Evolutionary conservation across 2,113 vertebrate genomes (phyloP).

Genomic region (Pelobates fuscus): DNA sequence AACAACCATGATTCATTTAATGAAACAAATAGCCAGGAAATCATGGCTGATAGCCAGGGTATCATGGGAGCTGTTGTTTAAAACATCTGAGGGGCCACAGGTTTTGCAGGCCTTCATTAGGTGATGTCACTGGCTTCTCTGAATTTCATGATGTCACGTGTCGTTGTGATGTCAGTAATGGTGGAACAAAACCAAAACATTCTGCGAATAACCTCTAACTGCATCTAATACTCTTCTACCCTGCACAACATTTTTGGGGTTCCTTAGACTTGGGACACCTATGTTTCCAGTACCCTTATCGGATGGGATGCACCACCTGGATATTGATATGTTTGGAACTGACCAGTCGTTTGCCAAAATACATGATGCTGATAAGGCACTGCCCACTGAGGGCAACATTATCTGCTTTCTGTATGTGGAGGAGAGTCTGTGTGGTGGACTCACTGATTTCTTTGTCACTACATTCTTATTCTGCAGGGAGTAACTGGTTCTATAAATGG

Average conservation of each 20-base stretch:
- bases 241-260: slow-evolving; percentile 50
- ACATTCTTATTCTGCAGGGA: neutral
- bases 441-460: neutral
- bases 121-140: too few relatives aligned
- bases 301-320: slow-evolving; percentile 73
- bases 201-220: too few relatives aligned
- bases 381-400: neutral
- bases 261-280: slow-evolving; percentile 74
- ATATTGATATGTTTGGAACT: slow-evolving; percentile 67
- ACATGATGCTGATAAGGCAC: neutral
- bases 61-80: too few relatives aligned
- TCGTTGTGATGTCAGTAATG: neutral
- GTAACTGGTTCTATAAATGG: neutral
- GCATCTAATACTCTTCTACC: neutral
- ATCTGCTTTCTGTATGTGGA: neutral
- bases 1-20: too few relatives aligned
- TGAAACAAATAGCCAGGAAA: too few relatives aligned
- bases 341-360: neutral
- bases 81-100: too few relatives aligned
- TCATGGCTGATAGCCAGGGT: too few relatives aligned
- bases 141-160: too few relatives aligned
- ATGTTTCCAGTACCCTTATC: slow-evolving; percentile 72
- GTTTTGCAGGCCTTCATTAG: too few relatives aligned
- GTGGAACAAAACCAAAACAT: neutral
- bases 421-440: neutral